These are phyloP conservation scores for Cephus pulcher DNA, from an alignment of 2,888 invertebrate genomes.

Conservation along the genomic window DNA sequence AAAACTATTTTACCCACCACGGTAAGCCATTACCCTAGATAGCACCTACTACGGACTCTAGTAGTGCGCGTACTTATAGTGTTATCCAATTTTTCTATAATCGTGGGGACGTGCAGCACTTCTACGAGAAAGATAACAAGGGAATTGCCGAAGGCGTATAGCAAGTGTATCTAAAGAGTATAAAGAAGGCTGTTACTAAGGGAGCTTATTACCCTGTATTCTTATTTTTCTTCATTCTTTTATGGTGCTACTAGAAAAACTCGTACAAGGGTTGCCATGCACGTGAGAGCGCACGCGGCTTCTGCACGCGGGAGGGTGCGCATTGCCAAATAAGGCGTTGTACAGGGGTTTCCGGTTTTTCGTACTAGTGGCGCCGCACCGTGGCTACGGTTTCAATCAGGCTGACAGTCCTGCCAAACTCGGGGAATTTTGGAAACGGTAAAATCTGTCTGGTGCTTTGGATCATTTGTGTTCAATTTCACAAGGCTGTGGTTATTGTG, in stretches of 20 bases:
- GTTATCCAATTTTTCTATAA: not conserved
- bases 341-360: conserved; percentile 71
- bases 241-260: not conserved
- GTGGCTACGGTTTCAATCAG: conserved; percentile 27
- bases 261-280: conserved; percentile 9
- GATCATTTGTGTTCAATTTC: not conserved
- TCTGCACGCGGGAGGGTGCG: conserved; percentile 57
- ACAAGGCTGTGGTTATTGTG: not conserved
- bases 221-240: not conserved
- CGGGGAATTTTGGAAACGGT: not conserved
- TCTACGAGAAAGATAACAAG: not conserved
- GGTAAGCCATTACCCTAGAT: not conserved
- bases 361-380: conserved; percentile 43
- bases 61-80: not conserved
- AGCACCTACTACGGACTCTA: not conserved
- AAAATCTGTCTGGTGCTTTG: not conserved
- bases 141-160: not conserved
- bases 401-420: not conserved
- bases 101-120: not conserved
- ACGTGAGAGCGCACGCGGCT: conserved; percentile 14
- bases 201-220: not conserved
- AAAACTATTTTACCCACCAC: not conserved
- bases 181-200: not conserved
- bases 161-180: not conserved
- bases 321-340: conserved; percentile 79